These are phyloP conservation scores for Amphiprion ocellaris DNA, from an alignment of 2,113 vertebrate species.

Conservation along the genomic window DNA sequence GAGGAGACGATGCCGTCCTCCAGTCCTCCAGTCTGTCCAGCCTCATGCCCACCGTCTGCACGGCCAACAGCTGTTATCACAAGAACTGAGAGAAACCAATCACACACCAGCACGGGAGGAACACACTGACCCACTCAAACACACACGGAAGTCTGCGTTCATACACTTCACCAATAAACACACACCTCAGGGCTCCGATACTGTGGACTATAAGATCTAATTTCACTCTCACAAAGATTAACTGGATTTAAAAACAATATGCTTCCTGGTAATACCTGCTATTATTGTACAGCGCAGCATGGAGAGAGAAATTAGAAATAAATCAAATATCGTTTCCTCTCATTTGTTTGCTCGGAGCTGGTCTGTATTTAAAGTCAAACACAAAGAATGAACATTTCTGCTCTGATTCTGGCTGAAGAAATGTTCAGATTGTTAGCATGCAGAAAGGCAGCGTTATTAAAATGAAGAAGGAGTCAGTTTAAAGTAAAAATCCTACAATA, in stretches of 20 bases:
- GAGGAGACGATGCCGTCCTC: slow-evolving; percentile 19
- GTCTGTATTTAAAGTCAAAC: neutral
- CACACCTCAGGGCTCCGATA: slow-evolving; percentile 14
- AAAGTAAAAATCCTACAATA: too few relatives aligned
- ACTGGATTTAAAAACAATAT: slow-evolving; percentile 25
- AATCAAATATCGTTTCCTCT: neutral
- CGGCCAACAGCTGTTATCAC: slow-evolving; percentile 74
- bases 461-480: too few relatives aligned
- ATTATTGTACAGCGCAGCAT: neutral
- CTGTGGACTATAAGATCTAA: slow-evolving; percentile 9
- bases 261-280: slow-evolving; percentile 1
- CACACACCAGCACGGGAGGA: slow-evolving; percentile 44
- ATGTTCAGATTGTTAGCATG: neutral
- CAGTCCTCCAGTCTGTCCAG: slow-evolving; percentile 55
- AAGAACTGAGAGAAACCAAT: slow-evolving; percentile 74
- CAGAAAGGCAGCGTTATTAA: too few relatives aligned
- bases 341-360: neutral
- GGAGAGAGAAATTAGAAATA: neutral
- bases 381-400: too few relatives aligned
- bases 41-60: slow-evolving; percentile 51
- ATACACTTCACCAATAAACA: slow-evolving; percentile 6
- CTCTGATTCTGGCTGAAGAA: too few relatives aligned
- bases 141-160: slow-evolving; percentile 1
- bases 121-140: slow-evolving; percentile 48
- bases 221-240: slow-evolving; percentile 44